Conservation (phyloP, 1,140 invertebrate species). For the Hetaerina americana region DNA sequence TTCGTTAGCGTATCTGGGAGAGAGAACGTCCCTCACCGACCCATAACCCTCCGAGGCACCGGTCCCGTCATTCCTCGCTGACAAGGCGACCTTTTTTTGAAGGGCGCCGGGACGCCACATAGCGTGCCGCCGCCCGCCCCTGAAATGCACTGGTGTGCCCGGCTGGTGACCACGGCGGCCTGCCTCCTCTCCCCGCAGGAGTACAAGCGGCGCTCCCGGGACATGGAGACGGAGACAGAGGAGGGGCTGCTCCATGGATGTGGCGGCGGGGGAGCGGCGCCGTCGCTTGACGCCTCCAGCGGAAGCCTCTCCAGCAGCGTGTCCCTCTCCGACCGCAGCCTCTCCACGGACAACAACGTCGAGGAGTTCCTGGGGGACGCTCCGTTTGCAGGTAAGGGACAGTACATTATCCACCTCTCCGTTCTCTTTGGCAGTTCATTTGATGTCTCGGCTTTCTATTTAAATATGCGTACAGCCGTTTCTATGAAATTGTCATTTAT, state of each 20-base stretch:
- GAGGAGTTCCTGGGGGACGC: slow-evolving; percentile 74
- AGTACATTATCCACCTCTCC: not conserved
- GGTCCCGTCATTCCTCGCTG: too few species aligned
- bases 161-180: not conserved
- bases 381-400: slow-evolving; percentile 68
- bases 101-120: not conserved
- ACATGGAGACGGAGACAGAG: slow-evolving; percentile 64
- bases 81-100: too few species aligned
- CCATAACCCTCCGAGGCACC: too few species aligned
- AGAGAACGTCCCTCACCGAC: too few species aligned
- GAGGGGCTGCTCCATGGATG: slow-evolving; percentile 45
- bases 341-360: slow-evolving; percentile 65
- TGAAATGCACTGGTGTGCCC: not conserved
- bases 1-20: too few species aligned
- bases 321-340: slow-evolving; percentile 59
- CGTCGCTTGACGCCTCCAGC: slow-evolving; percentile 30
- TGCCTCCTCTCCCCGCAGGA: slow-evolving; percentile 35
- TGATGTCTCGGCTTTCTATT: too few species aligned
- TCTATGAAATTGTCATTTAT: too few species aligned
- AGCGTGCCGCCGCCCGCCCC: not conserved
- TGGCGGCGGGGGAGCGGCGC: slow-evolving; percentile 31
- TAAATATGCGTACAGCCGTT: too few species aligned
- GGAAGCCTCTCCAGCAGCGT: slow-evolving; percentile 48
- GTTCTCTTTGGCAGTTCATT: too few species aligned
- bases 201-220: slow-evolving; percentile 62